These are phyloP conservation scores for Pyxicephalus adspersus DNA, from an alignment of 2,113 vertebrate genomes.

Conservation along the genomic window DNA sequence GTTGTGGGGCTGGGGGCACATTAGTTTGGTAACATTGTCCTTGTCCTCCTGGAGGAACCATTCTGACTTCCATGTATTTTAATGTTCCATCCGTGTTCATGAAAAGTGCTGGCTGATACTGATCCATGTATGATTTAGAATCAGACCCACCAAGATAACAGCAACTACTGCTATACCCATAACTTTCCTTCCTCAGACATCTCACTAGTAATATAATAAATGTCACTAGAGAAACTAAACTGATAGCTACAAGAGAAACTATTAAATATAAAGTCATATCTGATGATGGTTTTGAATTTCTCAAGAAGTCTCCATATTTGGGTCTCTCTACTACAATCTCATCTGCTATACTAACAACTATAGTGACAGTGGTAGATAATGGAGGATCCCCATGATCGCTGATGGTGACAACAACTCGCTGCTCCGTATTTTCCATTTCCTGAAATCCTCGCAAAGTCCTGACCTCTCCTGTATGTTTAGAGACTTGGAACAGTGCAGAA, in stretches of 20 bases:
- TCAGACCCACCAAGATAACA: slow-evolving; percentile 65
- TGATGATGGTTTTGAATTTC: slow-evolving; percentile 48
- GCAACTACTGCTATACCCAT: slow-evolving; percentile 65
- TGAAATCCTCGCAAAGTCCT: slow-evolving; percentile 75
- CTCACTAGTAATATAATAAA: slow-evolving; percentile 66
- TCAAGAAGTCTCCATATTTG: slow-evolving; percentile 68
- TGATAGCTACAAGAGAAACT: too few species aligned
- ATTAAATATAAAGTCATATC: too few species aligned
- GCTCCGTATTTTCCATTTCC: slow-evolving; percentile 76
- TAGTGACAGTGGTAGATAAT: slow-evolving; percentile 73
- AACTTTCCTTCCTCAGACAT: slow-evolving; percentile 58
- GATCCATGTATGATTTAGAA: slow-evolving; percentile 74
- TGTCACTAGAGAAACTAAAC: background rate
- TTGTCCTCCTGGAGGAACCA: slow-evolving; percentile 56
- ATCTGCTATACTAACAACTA: slow-evolving; percentile 55
- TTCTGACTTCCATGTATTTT: too few species aligned
- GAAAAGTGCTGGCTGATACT: slow-evolving; percentile 76
- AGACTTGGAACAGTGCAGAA: too few species aligned
- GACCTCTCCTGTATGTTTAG: background rate
- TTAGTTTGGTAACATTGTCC: slow-evolving; percentile 82
- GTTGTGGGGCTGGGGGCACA: slow-evolving; percentile 79
- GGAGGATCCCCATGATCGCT: slow-evolving; percentile 81
- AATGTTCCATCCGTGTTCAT: too few species aligned
- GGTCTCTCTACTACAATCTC: slow-evolving; percentile 65
- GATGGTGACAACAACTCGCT: slow-evolving; percentile 76